Conservation (phyloP, 2,113 vertebrate genomes). For the Cervus canadensis region DNA sequence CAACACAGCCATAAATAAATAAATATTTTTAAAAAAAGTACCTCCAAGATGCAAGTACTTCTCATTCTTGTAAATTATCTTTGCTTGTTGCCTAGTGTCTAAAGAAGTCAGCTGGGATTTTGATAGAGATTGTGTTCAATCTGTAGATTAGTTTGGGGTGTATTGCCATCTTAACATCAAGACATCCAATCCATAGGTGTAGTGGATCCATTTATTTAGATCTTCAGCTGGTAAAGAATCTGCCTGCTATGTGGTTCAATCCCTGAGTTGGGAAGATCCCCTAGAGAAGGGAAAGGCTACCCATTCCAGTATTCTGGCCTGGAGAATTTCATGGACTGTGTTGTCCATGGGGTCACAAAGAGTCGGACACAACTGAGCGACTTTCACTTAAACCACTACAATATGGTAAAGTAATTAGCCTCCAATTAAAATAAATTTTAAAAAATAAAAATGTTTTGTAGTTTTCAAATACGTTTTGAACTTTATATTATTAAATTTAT, state of each 20-base stretch:
- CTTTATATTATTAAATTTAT: background rate
- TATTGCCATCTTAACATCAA: background rate
- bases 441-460: background rate
- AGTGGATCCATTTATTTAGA: background rate
- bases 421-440: background rate
- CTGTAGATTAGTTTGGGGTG: background rate
- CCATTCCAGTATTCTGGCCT: background rate
- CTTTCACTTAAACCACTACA: background rate
- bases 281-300: background rate
- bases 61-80: background rate
- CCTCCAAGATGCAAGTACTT: background rate
- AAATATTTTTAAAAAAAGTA: background rate
- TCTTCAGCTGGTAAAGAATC: background rate
- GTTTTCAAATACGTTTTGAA: background rate
- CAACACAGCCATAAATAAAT: too few species aligned
- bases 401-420: background rate
- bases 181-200: background rate
- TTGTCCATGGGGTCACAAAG: background rate
- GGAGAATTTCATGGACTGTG: background rate
- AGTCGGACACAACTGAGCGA: background rate
- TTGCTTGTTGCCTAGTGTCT: background rate
- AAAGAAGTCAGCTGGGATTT: background rate
- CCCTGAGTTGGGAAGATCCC: background rate
- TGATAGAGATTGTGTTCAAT: background rate
- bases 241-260: background rate